Base-by-base conservation (phyloP, 1,140 invertebrate genomes). In the Plectus sambesii region DNA sequence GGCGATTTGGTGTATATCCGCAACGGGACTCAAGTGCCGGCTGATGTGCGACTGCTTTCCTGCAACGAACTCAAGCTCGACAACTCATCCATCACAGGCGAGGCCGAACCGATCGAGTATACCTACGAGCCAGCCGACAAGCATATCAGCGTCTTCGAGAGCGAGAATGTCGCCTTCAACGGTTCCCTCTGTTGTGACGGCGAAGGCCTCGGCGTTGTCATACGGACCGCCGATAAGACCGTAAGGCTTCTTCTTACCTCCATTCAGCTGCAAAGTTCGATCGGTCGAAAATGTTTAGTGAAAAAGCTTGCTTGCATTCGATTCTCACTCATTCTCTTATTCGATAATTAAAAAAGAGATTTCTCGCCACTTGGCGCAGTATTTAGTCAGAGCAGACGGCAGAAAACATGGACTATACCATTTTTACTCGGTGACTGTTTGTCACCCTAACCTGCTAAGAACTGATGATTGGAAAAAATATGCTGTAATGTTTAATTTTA, bases 1-100 rank as follows among this genome's bases (percentile, higher is more conserved):
- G 88, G 88, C 33, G 88, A 93, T 71, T 81, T 93, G 56, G 86
- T 93, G 66, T 84, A 89, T 68, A 85, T 93, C 30, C 90, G 90
- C 73, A 87, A 87, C 73, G 87, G 87, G 55, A 87, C 90, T 72
- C 77, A 86, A 61, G 87, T 94, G 66, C 88, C 88, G 38, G 88
- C 88, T 60, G 88, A 93, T 71, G 80, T 92, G 62, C 78, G 87
- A 58, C 83, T 93, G 59, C 82, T 92, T 67, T 83, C 87, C 72
- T 81, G 84, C 22, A 44, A 37, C n/a, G 38, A 63, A 81, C 71
- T 65, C 29, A 53, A 67, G 55, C 80, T 83, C 0, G 82, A 84
- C 61, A 82, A 82, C 67, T 81, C 81, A 1, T 82, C 81, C 2
- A 73, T 84, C 23, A 84, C 82, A 3, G 82, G 82, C 12, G 83